Conservation (phyloP, 1,140 invertebrate genomes). For the Aphis gossypii region DNA sequence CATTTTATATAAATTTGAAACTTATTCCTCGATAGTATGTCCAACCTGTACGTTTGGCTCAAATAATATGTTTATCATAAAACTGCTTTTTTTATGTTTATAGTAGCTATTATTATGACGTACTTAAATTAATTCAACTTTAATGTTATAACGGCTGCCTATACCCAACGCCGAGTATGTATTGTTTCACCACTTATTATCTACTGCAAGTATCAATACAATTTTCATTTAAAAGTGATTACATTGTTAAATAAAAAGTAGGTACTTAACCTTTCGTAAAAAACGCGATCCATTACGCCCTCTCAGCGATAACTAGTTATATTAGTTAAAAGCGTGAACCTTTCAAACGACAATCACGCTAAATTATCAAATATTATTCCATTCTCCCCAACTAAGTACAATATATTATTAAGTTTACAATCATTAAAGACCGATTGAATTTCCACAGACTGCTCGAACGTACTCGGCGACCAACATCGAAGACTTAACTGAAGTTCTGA, state of each 20-base stretch:
- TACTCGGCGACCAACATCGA: conserved; percentile 85
- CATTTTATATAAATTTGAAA: background rate
- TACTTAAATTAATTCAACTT: background rate
- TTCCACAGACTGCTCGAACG: conserved; percentile 75
- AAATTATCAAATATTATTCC: background rate
- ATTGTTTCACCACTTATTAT: background rate
- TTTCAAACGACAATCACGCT: background rate
- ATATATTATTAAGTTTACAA: background rate
- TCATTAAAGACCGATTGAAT: conserved; percentile 60
- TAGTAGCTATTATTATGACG: background rate
- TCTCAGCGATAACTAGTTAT: background rate
- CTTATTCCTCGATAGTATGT: no score
- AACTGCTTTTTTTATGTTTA: no score
- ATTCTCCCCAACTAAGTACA: background rate
- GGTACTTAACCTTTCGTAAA: background rate
- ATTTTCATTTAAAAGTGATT: background rate
- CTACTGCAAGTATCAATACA: background rate
- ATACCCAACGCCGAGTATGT: background rate
- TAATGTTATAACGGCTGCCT: background rate
- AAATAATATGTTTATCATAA: no score
- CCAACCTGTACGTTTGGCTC: no score
- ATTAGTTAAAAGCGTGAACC: background rate
- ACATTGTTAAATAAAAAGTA: background rate
- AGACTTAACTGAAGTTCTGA: conserved; percentile 79
- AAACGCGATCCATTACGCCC: background rate